Base-by-base conservation (phyloP, 2,113 vertebrate genomes). In the Lasiurus cinereus region DNA sequence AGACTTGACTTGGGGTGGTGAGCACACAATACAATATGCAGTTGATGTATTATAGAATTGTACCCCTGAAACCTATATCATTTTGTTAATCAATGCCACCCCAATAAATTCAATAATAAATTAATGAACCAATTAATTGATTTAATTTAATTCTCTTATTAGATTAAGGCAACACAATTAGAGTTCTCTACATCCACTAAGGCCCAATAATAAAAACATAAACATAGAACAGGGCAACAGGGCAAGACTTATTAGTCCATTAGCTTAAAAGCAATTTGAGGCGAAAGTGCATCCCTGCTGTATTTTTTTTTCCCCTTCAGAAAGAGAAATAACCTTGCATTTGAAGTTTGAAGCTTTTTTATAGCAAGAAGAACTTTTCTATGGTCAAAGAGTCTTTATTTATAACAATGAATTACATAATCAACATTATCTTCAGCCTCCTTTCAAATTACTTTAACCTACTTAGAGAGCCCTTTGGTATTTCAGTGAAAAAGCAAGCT, bases 361-460 rank as follows among this genome's bases (percentile, higher is more conserved):
- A 54, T 91, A 78, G 72, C 85, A 86, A 95, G 48, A 93, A n/a
- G 70, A 73, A 59, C 29, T 92, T 94, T 76, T 62, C 74, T 90
- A n/a, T 66, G 21, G 83, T 66, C 82, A 90, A 91, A 76, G 46
- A 77, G 84, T 84, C 76, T 90, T 93, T 82, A 88, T 88, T 84
- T 82, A 90, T 92, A 69, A 88, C 48, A 92, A 83, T 56, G 46
- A 97, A 84, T 93, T 87, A 69, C 67, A 85, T 10, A 90, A 64
- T 91, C 84, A 92, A 62, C 76, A 94, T 90, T 80, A 84, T 78
- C 33, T 93, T 89, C 76, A 69, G 62, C 74, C 21, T 76, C 39
- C 91, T 79, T 94, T 80, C 94, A 96, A 94, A 93, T 90, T 94
- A 86, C 54, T 67, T 91, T 83, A 72, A 80, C 59, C 13, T 90